Conservation (phyloP, 2,113 vertebrate species). For the Orcinus orca region DNA sequence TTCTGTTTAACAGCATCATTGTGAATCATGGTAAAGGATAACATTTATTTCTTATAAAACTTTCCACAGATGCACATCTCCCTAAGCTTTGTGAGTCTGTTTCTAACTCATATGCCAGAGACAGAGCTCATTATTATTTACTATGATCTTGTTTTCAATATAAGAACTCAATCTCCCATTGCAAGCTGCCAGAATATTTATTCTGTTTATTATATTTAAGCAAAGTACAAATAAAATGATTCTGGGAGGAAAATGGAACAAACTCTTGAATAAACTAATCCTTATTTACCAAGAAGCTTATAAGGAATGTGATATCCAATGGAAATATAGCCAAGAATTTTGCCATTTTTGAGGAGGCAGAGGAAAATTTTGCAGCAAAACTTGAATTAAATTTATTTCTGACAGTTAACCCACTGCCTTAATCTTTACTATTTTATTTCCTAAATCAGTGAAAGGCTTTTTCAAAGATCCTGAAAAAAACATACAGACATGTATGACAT, state of each 20-base stretch:
- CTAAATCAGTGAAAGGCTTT: background rate
- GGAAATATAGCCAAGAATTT: background rate
- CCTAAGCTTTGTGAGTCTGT: background rate
- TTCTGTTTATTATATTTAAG: conserved; percentile 1
- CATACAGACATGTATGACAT: background rate
- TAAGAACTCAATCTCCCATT: conserved; percentile 20
- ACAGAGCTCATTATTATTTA: background rate
- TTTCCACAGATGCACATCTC: conserved; percentile 12
- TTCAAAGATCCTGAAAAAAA: background rate
- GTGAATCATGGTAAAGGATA: background rate
- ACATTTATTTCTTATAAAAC: conserved; percentile 32
- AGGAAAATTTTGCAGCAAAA: background rate
- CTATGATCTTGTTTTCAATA: background rate
- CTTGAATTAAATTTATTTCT: background rate
- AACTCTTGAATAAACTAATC: background rate
- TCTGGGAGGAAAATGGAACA: background rate
- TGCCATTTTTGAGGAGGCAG: background rate
- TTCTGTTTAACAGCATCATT: background rate
- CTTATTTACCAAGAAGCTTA: background rate
- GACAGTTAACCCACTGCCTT: background rate
- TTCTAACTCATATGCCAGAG: conserved; percentile 9
- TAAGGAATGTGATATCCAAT: background rate
- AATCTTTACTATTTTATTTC: background rate
- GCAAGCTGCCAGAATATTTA: background rate
- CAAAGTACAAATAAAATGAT: background rate